Base-by-base conservation (phyloP, 1,140 invertebrate genomes). In the Aethina tumida region DNA sequence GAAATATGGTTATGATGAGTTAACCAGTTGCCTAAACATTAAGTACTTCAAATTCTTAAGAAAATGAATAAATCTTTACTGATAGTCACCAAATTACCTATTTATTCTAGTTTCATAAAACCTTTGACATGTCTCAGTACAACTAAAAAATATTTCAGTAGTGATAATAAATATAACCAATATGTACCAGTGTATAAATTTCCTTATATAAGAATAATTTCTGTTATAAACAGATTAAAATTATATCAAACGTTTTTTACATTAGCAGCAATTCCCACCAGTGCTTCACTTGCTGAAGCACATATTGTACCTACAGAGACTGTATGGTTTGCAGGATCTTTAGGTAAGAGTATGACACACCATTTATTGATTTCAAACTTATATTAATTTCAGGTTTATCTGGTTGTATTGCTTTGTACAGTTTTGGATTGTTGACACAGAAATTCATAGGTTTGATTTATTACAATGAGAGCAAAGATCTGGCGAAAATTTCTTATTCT, bases 371-470 rank as follows among this genome's bases (percentile, higher is more conserved):
- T 17, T 29, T 2, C 24, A 22, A 39, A 18, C 5, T n/a, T 18
- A 33, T 28, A 6, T 13, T 15, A 4, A 32, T 63, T 66, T 18
- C 54, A 70, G 68, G 65, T 48, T 6, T 69, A 9, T 61, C 63
- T 35, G 58, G 60, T 24, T 53, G 45, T 37, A 34, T 55, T 21
- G 45, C 60, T 18, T 45, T 70, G 21, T 61, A 60, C 29, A 24
- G 59, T 27, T 34, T 58, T 27, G 67, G 63, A 39, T 38, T 53
- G 19, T 51, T 68, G 22, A 63, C 65, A 39, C 60, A 59, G 14
- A 68, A 73, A 47, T 46, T 65, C 3, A 64, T 77, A 45, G 74
- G 73, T 20, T 63, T 67, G 38, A 52, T 77, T 35, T 77, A 74
- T 43, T 54, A 69, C 2, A 69, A 65, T 49, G 49, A 69, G 30